Evolutionary conservation across 2,888 invertebrate genomes (phyloP).

Genomic region (Nomada ruficornis): DNA sequence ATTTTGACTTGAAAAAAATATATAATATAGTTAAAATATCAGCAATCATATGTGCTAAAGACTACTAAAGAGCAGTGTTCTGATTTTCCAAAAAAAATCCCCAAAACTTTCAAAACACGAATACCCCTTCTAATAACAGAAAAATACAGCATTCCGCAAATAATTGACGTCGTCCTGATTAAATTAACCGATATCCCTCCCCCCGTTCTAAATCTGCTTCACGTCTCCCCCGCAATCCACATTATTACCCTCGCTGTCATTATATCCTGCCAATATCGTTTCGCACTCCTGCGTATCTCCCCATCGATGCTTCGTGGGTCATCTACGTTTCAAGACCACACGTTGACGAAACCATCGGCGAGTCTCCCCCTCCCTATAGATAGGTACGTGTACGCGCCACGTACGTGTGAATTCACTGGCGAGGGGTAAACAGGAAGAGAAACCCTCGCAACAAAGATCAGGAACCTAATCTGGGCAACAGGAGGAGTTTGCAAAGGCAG

Average conservation of each 20-base stretch:
- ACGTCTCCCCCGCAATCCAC: constrained; percentile 29
- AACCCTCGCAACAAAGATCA: constrained; percentile 52
- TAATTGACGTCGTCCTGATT: constrained; percentile 26
- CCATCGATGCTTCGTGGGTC: constrained; percentile 22
- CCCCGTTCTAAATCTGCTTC: constrained; percentile 37
- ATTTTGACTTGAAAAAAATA: too few relatives aligned
- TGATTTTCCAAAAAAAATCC: constrained; percentile 2
- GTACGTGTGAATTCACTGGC: constrained; percentile 15
- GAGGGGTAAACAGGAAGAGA: constrained; percentile 29
- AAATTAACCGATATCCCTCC: constrained; percentile 39
- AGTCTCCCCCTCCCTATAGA: background rate
- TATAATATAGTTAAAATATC: too few relatives aligned
- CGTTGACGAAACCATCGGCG: constrained; percentile 1
- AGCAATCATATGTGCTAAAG: too few relatives aligned
- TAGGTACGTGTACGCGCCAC: background rate
- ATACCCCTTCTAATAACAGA: background rate
- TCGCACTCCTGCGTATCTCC: constrained; percentile 44
- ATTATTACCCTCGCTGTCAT: constrained; percentile 38
- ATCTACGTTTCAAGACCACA: constrained; percentile 31
- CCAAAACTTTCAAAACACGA: background rate
- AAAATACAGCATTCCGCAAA: constrained; percentile 25
- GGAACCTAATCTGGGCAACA: constrained; percentile 65
- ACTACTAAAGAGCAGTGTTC: too few relatives aligned
- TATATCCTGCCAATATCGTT: constrained; percentile 50
- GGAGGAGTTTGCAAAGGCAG: constrained; percentile 43